Percentiles rank a stretch among this genome's conserved stretches.
Conservation (phyloP, 2,797 vertebrate species). For the Scarus forsteni region DNA sequence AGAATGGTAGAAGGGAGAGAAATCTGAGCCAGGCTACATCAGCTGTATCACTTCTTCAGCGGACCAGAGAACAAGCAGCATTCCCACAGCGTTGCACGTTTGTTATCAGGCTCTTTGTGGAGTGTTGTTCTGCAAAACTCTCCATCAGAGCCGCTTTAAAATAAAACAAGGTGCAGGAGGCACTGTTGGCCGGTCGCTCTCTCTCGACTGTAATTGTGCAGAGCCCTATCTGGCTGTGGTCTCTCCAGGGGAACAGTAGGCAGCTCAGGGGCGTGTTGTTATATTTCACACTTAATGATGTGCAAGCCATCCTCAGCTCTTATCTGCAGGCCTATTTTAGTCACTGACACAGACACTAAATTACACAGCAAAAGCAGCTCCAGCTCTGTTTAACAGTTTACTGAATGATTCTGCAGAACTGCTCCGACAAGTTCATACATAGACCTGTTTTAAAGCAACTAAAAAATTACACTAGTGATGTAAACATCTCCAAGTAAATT, state of each 20-base stretch:
- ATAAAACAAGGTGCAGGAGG: conserved; percentile 59
- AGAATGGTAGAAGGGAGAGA: conserved; percentile 23
- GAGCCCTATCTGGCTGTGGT: conserved; percentile 66
- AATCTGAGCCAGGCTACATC: conserved; percentile 34
- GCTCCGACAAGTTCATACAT: background rate
- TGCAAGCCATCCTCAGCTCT: conserved; percentile 75
- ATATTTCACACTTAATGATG: conserved; percentile 86
- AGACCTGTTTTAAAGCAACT: background rate
- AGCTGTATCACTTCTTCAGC: conserved; percentile 30
- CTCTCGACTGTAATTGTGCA: conserved; percentile 69
- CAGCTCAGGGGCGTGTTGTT: conserved; percentile 79
- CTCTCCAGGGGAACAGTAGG: conserved; percentile 74
- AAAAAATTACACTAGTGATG: background rate
- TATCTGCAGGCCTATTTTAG: conserved; percentile 78
- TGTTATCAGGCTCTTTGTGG: conserved; percentile 34
- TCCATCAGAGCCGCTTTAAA: conserved; percentile 51
- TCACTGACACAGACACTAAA: conserved; percentile 69
- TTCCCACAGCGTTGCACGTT: conserved; percentile 25
- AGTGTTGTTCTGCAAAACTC: conserved; percentile 26
- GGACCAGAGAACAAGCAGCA: conserved; percentile 42
- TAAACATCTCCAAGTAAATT: too few species aligned
- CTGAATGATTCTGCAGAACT: conserved; percentile 40
- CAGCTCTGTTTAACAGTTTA: conserved; percentile 55
- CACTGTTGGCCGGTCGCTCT: conserved; percentile 44
- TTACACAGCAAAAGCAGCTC: conserved; percentile 60